These are phyloP conservation scores for Neoitamus cyanurus DNA, from an alignment of 2,888 invertebrate species.

Conservation along the genomic window DNA sequence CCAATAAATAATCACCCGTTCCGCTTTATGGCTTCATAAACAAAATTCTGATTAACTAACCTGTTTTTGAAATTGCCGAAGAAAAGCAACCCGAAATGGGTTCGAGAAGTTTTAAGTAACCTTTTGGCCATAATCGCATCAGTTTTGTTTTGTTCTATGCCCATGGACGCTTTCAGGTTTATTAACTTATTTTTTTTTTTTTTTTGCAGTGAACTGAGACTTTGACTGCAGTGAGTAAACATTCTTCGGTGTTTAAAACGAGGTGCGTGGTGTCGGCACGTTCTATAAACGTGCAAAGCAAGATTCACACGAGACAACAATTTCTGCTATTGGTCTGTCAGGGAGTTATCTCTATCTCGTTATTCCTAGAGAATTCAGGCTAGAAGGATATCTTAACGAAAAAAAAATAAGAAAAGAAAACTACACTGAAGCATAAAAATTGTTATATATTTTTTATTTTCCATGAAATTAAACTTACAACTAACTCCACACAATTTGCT, in stretches of 20 bases:
- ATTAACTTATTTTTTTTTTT: not conserved
- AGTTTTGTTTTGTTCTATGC: not conserved
- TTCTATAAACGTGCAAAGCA: not conserved
- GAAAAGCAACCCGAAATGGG: not conserved
- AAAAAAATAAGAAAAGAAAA: no score
- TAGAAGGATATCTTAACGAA: no score
- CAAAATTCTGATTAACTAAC: not conserved
- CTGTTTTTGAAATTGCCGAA: not conserved
- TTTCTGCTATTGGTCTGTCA: no score
- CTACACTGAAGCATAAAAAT: no score
- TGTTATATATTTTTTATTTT: not conserved
- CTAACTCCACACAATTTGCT: slow-evolving; percentile 59
- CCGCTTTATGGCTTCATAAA: not conserved
- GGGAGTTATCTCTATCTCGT: no score
- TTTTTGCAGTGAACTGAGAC: not conserved
- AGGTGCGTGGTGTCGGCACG: not conserved
- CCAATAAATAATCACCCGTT: not conserved
- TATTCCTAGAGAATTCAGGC: no score
- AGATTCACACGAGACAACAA: no score
- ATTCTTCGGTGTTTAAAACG: not conserved
- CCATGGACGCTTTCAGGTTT: not conserved
- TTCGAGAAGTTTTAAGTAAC: not conserved
- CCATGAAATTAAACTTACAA: not conserved
- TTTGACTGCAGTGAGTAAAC: not conserved
- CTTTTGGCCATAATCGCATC: not conserved